phyloP scores from a whole-genome alignment of 2,797 vertebrate genomes.

The Fratercula arctica region DNA sequence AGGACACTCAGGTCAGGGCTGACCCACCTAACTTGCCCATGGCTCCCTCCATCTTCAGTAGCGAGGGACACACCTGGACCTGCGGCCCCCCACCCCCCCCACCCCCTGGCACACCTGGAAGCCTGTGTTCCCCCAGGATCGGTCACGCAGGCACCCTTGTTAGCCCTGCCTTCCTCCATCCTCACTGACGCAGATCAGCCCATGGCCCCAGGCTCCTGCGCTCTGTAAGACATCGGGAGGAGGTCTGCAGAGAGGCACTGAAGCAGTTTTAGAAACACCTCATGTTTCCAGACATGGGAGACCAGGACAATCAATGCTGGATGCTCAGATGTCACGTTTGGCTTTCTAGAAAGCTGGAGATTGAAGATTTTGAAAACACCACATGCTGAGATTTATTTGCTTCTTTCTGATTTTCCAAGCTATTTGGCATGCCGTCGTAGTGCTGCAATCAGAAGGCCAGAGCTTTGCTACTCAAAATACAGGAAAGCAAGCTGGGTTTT shows the following conservation, averaged over 20 bases:
- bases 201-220: accelerated
- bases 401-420: background rate
- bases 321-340: background rate
- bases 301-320: background rate
- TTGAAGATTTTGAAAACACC: background rate
- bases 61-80: background rate
- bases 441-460: background rate
- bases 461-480: background rate
- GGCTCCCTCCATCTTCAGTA: background rate
- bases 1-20: background rate
- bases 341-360: background rate
- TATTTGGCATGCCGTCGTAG: accelerated
- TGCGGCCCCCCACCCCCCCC: background rate
- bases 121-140: too few species aligned
- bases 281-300: background rate
- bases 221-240: background rate
- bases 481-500: background rate
- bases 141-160: accelerated
- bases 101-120: background rate
- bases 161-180: background rate
- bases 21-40: background rate
- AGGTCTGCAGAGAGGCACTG: background rate
- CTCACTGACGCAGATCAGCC: background rate
- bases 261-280: background rate
- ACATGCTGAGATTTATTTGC: background rate